These are phyloP conservation scores for Chloroceryle aenea DNA, from an alignment of 2,113 vertebrate species.

Conservation along the genomic window DNA sequence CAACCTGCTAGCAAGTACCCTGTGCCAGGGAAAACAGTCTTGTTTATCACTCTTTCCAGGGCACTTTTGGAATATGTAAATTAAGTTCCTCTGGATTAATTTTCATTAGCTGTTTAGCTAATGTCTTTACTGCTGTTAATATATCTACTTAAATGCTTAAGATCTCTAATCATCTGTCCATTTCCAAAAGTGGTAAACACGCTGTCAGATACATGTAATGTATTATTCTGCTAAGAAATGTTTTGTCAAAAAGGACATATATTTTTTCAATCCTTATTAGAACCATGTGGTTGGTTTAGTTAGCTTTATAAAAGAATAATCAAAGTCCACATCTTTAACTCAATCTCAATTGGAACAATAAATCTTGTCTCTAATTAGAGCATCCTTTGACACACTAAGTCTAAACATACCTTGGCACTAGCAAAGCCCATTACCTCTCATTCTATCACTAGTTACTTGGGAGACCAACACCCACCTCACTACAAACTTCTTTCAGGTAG, in stretches of 20 bases:
- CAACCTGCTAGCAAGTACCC: not conserved
- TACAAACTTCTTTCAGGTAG: no score
- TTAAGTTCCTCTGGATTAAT: not conserved
- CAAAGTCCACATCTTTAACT: not conserved
- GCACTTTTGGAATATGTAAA: not conserved
- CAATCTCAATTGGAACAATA: not conserved
- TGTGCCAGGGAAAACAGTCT: not conserved
- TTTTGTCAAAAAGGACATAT: not conserved
- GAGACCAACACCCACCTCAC: no score
- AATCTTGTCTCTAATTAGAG: not conserved
- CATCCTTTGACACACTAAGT: not conserved
- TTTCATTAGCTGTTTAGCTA: not conserved
- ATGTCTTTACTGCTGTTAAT: not conserved
- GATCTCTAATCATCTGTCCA: not conserved
- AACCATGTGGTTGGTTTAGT: not conserved
- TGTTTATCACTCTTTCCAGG: not conserved
- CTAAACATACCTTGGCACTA: no score
- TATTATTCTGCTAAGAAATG: not conserved
- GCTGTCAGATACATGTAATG: not conserved
- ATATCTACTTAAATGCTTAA: not conserved
- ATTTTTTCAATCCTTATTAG: not conserved
- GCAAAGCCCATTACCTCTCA: no score
- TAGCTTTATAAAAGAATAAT: not conserved
- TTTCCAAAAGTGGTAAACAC: not conserved
- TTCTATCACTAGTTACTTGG: no score